Evolutionary conservation across 2,888 invertebrate species (phyloP).

Genomic region (Caenorhabditis sp.): DNA sequence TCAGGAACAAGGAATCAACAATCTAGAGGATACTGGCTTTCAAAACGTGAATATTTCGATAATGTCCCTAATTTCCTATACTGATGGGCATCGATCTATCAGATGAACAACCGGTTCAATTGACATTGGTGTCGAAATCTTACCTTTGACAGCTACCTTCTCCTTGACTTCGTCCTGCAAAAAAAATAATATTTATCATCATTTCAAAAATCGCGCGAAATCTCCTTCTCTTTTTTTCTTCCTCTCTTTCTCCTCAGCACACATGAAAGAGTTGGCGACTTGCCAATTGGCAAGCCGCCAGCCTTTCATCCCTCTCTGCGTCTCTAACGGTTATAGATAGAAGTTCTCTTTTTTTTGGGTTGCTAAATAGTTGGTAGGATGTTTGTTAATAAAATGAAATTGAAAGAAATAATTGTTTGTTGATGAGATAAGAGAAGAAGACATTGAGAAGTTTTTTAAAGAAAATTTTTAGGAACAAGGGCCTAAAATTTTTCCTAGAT

Average conservation of each 20-base stretch:
- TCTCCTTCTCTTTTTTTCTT: not conserved
- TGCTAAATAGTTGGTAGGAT: not conserved
- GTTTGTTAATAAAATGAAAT: not conserved
- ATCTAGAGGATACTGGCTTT: too few species aligned
- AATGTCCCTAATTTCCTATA: too few species aligned
- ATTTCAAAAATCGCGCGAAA: not conserved
- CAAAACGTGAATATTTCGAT: too few species aligned
- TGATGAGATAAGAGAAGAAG: constrained; percentile 2
- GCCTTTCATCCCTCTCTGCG: not conserved
- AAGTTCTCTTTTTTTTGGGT: not conserved
- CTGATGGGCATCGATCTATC: too few species aligned
- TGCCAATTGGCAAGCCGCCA: constrained; percentile 15
- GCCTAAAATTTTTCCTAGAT: not conserved
- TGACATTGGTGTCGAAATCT: too few species aligned
- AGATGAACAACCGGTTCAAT: too few species aligned
- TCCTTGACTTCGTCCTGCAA: constrained; percentile 50
- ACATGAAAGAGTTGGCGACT: constrained; percentile 1
- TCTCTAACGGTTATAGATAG: not conserved
- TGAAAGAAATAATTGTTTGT: not conserved
- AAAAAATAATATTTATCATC: constrained; percentile 8
- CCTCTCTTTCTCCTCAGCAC: not conserved
- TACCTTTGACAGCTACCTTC: constrained; percentile 45
- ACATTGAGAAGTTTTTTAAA: not conserved
- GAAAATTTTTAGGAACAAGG: not conserved
- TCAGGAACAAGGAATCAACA: too few species aligned